Conservation (phyloP, 2,888 invertebrate genomes). For the Parnassius orleans region DNA sequence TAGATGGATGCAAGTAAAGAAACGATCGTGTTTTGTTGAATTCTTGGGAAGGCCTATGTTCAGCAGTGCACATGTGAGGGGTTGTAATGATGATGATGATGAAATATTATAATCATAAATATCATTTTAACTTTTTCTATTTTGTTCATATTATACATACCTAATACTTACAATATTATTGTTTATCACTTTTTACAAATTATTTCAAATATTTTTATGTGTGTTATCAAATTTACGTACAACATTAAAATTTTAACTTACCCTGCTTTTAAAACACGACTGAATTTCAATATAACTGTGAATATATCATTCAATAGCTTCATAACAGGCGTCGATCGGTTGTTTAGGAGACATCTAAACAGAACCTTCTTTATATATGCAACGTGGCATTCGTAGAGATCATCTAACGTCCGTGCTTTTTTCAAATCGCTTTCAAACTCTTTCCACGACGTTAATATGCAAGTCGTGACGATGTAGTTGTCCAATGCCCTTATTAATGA, state of each 20-base stretch:
- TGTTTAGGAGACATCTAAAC: conserved; percentile 87
- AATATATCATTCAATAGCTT: conserved; percentile 87
- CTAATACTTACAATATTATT: too few species aligned
- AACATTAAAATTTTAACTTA: conserved; percentile 40
- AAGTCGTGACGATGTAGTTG: conserved; percentile 89
- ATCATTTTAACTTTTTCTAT: too few species aligned
- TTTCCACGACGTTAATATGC: conserved; percentile 87
- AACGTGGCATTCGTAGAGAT: conserved; percentile 86
- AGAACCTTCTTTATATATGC: conserved; percentile 87
- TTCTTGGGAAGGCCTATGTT: too few species aligned
- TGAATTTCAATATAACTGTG: conserved; percentile 86
- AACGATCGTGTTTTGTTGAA: too few species aligned
- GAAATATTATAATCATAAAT: too few species aligned
- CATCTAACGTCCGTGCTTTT: conserved; percentile 84
- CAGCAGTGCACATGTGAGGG: too few species aligned
- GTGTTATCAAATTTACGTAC: background rate
- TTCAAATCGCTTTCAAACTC: conserved; percentile 85
- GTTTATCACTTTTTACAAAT: too few species aligned
- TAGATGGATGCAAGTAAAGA: too few species aligned
- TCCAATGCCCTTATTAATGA: conserved; percentile 88
- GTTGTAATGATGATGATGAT: too few species aligned
- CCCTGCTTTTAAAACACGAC: conserved; percentile 80
- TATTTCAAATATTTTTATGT: background rate
- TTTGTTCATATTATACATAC: too few species aligned
- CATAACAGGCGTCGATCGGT: conserved; percentile 84